Evolutionary conservation across 2,888 invertebrate genomes (phyloP).

Genomic region (Perizoma affinitatum): DNA sequence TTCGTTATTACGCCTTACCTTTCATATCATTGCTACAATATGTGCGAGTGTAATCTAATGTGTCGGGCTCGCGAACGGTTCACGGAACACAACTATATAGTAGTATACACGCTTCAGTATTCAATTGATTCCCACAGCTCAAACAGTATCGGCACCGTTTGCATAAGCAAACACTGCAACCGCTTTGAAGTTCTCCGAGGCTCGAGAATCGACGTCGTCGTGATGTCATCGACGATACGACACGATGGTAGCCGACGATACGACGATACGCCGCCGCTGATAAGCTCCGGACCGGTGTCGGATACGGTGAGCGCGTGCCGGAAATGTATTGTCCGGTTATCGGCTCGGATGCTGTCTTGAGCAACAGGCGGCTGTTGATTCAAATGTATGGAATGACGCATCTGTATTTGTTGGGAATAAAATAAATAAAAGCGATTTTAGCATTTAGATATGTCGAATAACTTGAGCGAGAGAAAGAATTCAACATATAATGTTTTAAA

Average conservation of each 20-base stretch:
- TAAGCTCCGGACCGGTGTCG: constrained; percentile 3
- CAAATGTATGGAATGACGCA: constrained; percentile 6
- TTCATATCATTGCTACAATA: constrained; percentile 13
- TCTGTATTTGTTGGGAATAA: neutral
- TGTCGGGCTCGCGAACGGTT: neutral
- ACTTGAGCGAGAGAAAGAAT: no score
- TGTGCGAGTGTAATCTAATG: constrained; percentile 8
- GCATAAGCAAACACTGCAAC: constrained; percentile 21
- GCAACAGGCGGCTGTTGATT: constrained; percentile 34
- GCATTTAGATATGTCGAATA: no score
- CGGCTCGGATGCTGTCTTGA: constrained; percentile 27
- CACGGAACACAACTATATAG: neutral
- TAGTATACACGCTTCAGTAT: neutral
- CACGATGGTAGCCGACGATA: neutral
- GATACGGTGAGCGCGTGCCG: constrained; percentile 16
- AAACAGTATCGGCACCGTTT: constrained; percentile 16
- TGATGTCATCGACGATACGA: neutral
- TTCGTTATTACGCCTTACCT: constrained; percentile 24
- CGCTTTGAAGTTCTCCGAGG: constrained; percentile 4
- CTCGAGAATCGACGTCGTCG: neutral
- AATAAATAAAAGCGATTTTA: neutral
- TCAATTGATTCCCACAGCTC: constrained; percentile 4
- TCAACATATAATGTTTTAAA: no score
- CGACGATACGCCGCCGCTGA: constrained; percentile 8
- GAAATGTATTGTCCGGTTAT: constrained; percentile 35